phyloP scores from a whole-genome alignment of 1,140 invertebrate genomes.

The Microplitis mediator region DNA sequence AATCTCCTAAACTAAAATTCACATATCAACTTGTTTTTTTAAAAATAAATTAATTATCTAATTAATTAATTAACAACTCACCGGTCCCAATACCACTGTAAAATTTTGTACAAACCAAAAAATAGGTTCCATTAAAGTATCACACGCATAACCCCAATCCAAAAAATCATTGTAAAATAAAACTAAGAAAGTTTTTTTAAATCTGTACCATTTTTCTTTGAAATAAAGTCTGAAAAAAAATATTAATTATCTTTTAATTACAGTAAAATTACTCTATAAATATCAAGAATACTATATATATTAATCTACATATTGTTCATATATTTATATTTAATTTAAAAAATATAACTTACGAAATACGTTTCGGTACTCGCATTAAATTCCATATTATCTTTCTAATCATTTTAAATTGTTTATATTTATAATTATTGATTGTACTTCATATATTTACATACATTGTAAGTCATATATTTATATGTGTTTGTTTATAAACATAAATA shows the following conservation, averaged over 20 bases:
- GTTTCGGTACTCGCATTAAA: no score
- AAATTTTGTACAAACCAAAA: slow-evolving; percentile 96
- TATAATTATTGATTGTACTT: no score
- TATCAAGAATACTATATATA: no score
- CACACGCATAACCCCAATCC: slow-evolving; percentile 78
- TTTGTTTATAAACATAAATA: no score
- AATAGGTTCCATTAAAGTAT: slow-evolving; percentile 88
- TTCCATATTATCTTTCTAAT: no score
- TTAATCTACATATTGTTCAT: no score
- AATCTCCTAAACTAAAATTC: not conserved
- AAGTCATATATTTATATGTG: no score
- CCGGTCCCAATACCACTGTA: slow-evolving; percentile 82
- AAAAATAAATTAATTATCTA: not conserved
- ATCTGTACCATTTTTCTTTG: slow-evolving; percentile 42
- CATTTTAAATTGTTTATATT: no score
- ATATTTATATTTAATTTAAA: not conserved
- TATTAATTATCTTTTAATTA: no score
- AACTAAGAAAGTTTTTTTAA: slow-evolving; percentile 58
- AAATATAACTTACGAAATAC: not conserved
- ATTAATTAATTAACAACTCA: slow-evolving; percentile 61
- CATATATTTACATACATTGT: no score
- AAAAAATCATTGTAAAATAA: slow-evolving; percentile 79
- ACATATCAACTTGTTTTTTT: not conserved
- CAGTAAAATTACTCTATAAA: no score
- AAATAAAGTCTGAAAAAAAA: slow-evolving; percentile 45